These are phyloP conservation scores for Magallana gigas DNA, from an alignment of 1,140 invertebrate genomes.

Conservation along the genomic window DNA sequence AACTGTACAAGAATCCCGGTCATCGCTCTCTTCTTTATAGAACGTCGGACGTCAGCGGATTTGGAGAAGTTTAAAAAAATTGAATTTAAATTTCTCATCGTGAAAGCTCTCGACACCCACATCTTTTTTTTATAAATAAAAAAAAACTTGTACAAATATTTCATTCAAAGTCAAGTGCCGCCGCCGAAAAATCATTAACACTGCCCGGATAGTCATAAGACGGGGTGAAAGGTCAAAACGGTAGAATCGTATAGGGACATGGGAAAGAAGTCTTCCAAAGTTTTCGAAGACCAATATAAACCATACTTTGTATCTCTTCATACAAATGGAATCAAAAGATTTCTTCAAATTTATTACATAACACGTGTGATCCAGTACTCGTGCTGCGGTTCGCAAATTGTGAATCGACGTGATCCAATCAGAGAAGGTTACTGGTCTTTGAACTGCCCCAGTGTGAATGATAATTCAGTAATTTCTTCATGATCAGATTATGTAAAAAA, in stretches of 20 bases:
- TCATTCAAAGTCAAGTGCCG: slow-evolving; percentile 7
- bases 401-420: too few species aligned
- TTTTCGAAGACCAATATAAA: too few species aligned
- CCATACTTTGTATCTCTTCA: too few species aligned
- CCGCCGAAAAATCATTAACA: background rate
- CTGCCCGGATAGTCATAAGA: background rate
- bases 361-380: too few species aligned
- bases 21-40: background rate
- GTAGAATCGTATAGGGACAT: background rate
- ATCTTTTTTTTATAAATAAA: background rate
- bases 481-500: too few species aligned
- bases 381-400: too few species aligned
- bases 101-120: background rate
- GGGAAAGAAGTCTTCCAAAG: too few species aligned
- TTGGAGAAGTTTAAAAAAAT: slow-evolving; percentile 2
- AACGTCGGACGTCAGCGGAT: slow-evolving; percentile 13
- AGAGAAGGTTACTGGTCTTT: too few species aligned
- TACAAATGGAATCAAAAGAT: too few species aligned
- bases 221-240: background rate
- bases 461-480: too few species aligned
- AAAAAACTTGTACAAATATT: background rate
- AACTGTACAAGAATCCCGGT: background rate
- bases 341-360: too few species aligned
- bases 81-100: slow-evolving; percentile 9
- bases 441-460: too few species aligned